Evolutionary conservation across 2,113 vertebrate genomes (phyloP).

Genomic region (Furnarius figulus): DNA sequence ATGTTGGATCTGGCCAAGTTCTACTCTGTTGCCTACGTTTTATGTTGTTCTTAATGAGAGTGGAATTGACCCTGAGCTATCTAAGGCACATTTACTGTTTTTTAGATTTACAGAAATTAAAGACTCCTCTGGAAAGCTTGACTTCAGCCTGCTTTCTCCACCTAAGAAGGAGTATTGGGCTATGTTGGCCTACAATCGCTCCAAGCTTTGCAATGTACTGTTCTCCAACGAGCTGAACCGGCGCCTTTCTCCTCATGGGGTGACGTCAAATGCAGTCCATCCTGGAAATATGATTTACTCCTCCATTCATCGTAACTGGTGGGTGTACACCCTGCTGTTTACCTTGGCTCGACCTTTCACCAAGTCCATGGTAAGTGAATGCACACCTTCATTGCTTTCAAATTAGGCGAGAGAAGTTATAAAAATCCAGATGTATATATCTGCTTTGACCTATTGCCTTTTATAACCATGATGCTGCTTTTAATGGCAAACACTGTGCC

Average conservation of each 20-base stretch:
- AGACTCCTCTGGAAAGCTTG: slow-evolving; percentile 85
- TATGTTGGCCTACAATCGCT: slow-evolving; percentile 95
- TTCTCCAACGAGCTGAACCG: slow-evolving; percentile 93
- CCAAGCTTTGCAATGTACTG: slow-evolving; percentile 94
- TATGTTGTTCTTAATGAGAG: slow-evolving; percentile 7
- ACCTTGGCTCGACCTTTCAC: slow-evolving; percentile 92
- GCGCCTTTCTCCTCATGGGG: slow-evolving; percentile 86
- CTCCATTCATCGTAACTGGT: slow-evolving; percentile 89
- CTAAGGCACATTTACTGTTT: background rate
- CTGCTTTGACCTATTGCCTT: background rate
- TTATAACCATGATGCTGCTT: background rate
- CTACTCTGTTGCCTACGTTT: background rate
- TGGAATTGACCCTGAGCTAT: background rate
- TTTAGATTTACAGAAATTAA: slow-evolving; percentile 91
- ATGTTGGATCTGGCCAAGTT: background rate
- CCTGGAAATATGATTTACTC: slow-evolving; percentile 97
- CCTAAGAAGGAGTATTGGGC: slow-evolving; percentile 91
- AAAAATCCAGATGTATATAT: background rate
- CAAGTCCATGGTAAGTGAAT: slow-evolving; percentile 92
- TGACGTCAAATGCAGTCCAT: slow-evolving; percentile 89
- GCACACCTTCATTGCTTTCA: background rate
- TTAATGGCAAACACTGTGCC: background rate
- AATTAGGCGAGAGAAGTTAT: background rate
- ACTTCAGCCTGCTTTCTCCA: slow-evolving; percentile 86
- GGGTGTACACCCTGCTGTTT: slow-evolving; percentile 93